phyloP scores from a whole-genome alignment of 64 coral and sea anemone genomes.

The Montipora capricornis region DNA sequence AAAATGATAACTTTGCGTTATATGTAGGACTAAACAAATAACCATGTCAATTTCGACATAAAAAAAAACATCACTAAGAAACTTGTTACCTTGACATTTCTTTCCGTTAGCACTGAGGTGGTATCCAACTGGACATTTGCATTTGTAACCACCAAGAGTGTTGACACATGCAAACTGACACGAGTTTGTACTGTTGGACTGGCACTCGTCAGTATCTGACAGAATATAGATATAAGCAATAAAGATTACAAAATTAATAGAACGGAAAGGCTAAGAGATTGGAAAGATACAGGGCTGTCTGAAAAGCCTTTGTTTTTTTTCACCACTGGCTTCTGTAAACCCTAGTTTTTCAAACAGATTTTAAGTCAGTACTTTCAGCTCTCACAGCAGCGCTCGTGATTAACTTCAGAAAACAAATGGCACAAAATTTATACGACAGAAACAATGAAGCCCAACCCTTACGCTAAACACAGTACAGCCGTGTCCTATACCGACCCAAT shows the following conservation, averaged over 20 bases:
- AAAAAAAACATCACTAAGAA: not conserved
- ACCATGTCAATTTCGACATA: not conserved
- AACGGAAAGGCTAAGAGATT: not conserved
- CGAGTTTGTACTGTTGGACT: constrained; percentile 72
- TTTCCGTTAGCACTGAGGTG: constrained; percentile 74
- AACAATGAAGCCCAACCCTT: too few species aligned
- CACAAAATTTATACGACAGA: too few species aligned
- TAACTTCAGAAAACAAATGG: too few species aligned
- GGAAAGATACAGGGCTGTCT: too few species aligned
- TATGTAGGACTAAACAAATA: too few species aligned
- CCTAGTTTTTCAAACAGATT: too few species aligned
- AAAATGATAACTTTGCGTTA: too few species aligned
- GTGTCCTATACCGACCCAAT: too few species aligned
- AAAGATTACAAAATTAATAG: not conserved
- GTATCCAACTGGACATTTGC: constrained; percentile 82
- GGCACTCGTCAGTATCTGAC: constrained; percentile 83
- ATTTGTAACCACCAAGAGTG: constrained; percentile 80
- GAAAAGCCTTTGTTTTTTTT: not conserved
- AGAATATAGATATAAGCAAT: constrained; percentile 1
- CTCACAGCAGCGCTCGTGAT: too few species aligned
- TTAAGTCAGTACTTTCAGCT: too few species aligned
- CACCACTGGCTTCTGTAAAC: too few species aligned
- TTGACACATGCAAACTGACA: constrained; percentile 87
- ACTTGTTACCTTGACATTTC: constrained; percentile 72
- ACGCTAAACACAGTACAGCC: too few species aligned